phyloP scores from a whole-genome alignment of 1,140 invertebrate species.

The Delia radicum region DNA sequence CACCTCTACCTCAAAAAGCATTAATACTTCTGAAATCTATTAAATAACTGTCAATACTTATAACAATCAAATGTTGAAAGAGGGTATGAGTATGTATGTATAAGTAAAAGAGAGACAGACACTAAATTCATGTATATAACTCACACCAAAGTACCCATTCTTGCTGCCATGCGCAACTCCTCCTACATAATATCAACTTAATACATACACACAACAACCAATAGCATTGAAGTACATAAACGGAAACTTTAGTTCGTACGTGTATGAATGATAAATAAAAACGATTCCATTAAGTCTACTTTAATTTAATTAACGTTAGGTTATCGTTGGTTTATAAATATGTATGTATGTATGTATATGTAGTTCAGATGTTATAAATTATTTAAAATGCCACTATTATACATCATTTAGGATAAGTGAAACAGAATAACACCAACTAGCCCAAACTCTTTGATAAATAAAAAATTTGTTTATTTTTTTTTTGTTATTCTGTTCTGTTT shows the following conservation, averaged over 20 bases:
- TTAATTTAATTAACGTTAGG: background rate
- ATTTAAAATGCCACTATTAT: background rate
- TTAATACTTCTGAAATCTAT: background rate
- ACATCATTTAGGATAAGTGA: background rate
- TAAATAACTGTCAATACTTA: background rate
- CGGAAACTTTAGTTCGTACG: too few species aligned
- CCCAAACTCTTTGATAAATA: too few species aligned
- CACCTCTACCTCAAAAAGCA: background rate
- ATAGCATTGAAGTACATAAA: background rate
- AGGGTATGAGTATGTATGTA: background rate
- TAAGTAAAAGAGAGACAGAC: background rate
- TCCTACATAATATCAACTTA: background rate
- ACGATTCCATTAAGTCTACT: background rate
- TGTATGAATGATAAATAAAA: too few species aligned
- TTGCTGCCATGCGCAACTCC: slow-evolving; percentile 9
- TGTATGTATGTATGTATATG: background rate
- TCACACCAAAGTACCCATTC: background rate
- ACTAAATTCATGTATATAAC: background rate
- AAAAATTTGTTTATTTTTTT: background rate
- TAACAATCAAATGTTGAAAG: background rate
- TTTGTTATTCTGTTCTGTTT: background rate
- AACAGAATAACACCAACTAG: background rate
- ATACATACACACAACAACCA: background rate
- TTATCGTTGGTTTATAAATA: too few species aligned
- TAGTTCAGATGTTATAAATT: background rate